A percentile compares a stretch with the other conserved stretches of the same genome.
phyloP scores from a whole-genome alignment of 2,113 vertebrate genomes.

The Tachycineta bicolor region DNA sequence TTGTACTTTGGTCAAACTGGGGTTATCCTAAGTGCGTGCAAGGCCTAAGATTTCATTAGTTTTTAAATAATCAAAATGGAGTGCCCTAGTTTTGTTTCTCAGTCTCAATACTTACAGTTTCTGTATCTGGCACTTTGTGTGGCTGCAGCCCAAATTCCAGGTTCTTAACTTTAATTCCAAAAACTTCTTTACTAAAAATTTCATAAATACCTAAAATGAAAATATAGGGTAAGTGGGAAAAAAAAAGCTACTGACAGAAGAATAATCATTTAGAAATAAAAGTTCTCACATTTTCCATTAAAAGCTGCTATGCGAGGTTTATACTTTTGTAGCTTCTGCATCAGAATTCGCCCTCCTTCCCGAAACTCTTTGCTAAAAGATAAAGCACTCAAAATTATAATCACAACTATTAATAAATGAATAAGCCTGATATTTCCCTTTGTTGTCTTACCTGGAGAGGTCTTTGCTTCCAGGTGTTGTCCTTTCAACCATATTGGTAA shows the following conservation, averaged over 20 bases:
- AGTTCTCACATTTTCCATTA: conserved; percentile 97
- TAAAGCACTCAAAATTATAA: conserved; percentile 47
- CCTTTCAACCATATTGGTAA: conserved; percentile 97
- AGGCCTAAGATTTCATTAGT: background rate
- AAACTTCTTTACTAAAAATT: conserved; percentile 98
- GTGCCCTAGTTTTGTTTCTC: background rate
- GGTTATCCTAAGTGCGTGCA: rapidly evolving
- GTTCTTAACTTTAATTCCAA: conserved; percentile 95
- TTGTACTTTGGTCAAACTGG: background rate
- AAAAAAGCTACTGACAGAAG: background rate
- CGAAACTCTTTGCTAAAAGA: conserved; percentile 92
- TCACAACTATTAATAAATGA: background rate
- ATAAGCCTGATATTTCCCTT: background rate
- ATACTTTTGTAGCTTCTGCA: conserved; percentile 94
- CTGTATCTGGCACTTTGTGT: conserved; percentile 93
- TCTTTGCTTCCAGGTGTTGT: conserved; percentile 98
- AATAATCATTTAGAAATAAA: background rate
- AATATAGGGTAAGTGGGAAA: background rate
- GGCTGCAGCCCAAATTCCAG: conserved; percentile 96
- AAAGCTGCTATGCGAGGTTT: conserved; percentile 96
- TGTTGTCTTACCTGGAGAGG: conserved; percentile 83
- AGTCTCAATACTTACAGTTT: conserved; percentile 83
- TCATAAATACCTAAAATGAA: conserved; percentile 93
- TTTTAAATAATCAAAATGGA: background rate
- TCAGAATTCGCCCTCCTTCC: conserved; percentile 94